A percentile compares a stretch with the other conserved stretches of the same genome.
phyloP scores from a whole-genome alignment of 2,888 invertebrate genomes.

The Tachina grossa region DNA sequence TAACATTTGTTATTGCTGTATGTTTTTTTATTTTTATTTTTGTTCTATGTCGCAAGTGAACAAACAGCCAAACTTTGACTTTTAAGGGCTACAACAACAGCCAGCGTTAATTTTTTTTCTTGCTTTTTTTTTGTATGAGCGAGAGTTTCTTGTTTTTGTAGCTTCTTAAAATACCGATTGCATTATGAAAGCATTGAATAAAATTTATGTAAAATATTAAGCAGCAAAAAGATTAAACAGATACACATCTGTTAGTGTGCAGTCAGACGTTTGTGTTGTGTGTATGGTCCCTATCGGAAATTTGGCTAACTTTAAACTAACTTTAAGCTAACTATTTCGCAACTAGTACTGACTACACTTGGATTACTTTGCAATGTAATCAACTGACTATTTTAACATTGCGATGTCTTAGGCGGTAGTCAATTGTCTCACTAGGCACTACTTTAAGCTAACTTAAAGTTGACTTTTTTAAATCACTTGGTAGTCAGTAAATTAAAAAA shows the following conservation, averaged over 20 bases:
- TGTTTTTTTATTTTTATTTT: slow-evolving; percentile 21
- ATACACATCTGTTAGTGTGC: background rate
- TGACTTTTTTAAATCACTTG: too few species aligned
- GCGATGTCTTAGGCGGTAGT: too few species aligned
- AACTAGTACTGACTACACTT: too few species aligned
- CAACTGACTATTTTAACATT: too few species aligned
- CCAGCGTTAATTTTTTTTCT: slow-evolving; percentile 22
- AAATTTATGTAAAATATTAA: slow-evolving; percentile 46
- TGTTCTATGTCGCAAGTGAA: background rate
- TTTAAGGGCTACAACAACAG: slow-evolving; percentile 53
- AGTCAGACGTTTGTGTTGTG: background rate
- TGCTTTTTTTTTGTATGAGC: slow-evolving; percentile 4
- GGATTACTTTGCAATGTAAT: too few species aligned
- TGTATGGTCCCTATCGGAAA: too few species aligned
- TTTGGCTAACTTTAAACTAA: too few species aligned
- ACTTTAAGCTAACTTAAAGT: too few species aligned
- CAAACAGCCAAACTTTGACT: slow-evolving; percentile 45
- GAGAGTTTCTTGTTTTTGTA: background rate
- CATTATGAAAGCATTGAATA: slow-evolving; percentile 23
- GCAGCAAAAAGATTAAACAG: background rate
- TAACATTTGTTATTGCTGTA: slow-evolving; percentile 76
- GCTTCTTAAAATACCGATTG: slow-evolving; percentile 37
- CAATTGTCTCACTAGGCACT: too few species aligned
- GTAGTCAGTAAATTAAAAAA: too few species aligned
- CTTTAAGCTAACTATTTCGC: too few species aligned